phyloP scores from a whole-genome alignment of 2,888 invertebrate species.

The Pinctada fucata region DNA sequence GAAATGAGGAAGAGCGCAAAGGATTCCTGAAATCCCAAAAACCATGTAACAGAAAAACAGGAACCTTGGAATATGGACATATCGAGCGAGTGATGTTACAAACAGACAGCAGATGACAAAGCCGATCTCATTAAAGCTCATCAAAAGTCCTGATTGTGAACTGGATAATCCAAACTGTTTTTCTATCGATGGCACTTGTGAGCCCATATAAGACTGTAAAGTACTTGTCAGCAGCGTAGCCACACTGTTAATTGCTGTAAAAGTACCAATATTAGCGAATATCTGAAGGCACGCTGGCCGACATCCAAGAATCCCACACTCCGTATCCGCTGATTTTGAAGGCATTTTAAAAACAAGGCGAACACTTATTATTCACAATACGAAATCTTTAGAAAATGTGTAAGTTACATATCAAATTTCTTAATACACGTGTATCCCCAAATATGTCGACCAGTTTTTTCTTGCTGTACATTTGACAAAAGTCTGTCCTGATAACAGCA shows the following conservation, averaged over 20 bases:
- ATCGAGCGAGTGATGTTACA: constrained; percentile 12
- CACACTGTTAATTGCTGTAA: constrained; percentile 17
- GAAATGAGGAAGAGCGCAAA: constrained; percentile 32
- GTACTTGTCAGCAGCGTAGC: constrained; percentile 16
- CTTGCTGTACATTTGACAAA: too few species aligned
- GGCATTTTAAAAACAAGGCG: too few species aligned
- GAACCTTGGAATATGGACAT: constrained; percentile 28
- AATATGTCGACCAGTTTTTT: too few species aligned
- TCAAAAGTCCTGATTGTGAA: constrained; percentile 25
- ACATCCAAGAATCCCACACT: constrained; percentile 8
- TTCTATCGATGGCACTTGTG: constrained; percentile 29
- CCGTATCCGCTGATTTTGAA: neutral
- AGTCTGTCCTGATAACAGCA: too few species aligned
- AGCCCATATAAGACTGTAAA: constrained; percentile 20
- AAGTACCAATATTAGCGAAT: constrained; percentile 22
- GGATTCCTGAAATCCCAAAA: constrained; percentile 19
- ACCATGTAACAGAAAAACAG: constrained; percentile 15
- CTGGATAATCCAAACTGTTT: constrained; percentile 34
- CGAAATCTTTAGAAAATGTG: too few species aligned
- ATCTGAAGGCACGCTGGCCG: neutral
- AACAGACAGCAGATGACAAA: constrained; percentile 16
- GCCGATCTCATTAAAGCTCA: constrained; percentile 38
- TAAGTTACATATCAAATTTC: too few species aligned
- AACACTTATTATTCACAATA: too few species aligned
- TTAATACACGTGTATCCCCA: too few species aligned